phyloP scores from a whole-genome alignment of 2,888 invertebrate species.

The Catocala fraxini region DNA sequence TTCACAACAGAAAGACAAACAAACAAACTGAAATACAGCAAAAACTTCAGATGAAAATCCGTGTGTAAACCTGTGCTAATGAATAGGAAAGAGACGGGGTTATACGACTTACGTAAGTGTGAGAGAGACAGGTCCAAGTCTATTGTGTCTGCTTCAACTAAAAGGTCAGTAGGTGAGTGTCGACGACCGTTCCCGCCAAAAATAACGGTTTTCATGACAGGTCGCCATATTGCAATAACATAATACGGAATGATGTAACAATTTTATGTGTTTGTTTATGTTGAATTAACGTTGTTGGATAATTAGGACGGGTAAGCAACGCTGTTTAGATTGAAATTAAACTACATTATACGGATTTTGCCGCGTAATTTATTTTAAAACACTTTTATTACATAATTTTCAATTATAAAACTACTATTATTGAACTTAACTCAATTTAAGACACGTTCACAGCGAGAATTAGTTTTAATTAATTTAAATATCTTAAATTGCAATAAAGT shows the following conservation, averaged over 20 bases:
- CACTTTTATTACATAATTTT: too few relatives aligned
- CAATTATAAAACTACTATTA: too few relatives aligned
- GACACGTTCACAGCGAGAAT: too few relatives aligned
- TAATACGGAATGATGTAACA: constrained; percentile 2
- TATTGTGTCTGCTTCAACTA: constrained; percentile 42
- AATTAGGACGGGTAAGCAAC: too few relatives aligned
- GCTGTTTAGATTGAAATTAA: too few relatives aligned
- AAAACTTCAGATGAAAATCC: constrained; percentile 5
- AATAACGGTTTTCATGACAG: constrained; percentile 52
- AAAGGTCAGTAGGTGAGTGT: constrained; percentile 65
- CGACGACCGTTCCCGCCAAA: constrained; percentile 70
- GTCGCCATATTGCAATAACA: constrained; percentile 39
- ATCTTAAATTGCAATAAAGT: too few relatives aligned
- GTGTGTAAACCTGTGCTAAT: constrained; percentile 49
- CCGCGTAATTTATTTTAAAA: too few relatives aligned
- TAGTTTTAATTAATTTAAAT: too few relatives aligned
- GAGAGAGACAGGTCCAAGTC: constrained; percentile 46
- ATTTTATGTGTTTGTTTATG: constrained; percentile 4
- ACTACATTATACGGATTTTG: too few relatives aligned
- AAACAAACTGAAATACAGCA: constrained; percentile 20
- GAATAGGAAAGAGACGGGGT: constrained; percentile 53
- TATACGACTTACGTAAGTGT: constrained; percentile 19
- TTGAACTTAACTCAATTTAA: too few relatives aligned
- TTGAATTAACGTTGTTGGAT: too few relatives aligned
- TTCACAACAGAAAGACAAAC: constrained; percentile 16